Evolutionary conservation across 2,113 vertebrate genomes (phyloP).

Genomic region (Bufo gargarizans): DNA sequence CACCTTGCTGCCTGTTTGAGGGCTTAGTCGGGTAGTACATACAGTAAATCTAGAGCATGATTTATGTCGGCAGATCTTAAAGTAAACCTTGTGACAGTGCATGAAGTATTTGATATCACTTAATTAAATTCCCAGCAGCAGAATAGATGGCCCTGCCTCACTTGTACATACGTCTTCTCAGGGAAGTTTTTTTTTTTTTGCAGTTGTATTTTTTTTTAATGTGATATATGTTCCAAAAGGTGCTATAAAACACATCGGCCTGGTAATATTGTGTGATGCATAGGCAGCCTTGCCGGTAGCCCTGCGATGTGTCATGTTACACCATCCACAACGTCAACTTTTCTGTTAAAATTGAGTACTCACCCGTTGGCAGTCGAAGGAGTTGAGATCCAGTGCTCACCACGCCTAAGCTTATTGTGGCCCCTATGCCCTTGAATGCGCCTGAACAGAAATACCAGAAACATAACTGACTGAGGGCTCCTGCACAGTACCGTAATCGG

Average conservation of each 20-base stretch:
- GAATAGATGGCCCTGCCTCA: not conserved
- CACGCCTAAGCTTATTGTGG: no score
- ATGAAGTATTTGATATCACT: constrained; percentile 19
- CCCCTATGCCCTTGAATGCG: no score
- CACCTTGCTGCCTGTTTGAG: not conserved
- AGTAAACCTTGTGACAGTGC: constrained; percentile 15
- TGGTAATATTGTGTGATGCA: constrained; percentile 14
- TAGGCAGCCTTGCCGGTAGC: not conserved
- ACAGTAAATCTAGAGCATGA: not conserved
- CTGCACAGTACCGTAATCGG: no score
- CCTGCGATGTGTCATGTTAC: not conserved
- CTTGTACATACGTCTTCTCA: constrained; percentile 18
- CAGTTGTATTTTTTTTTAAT: not conserved
- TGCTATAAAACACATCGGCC: not conserved
- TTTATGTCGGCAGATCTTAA: constrained; percentile 1
- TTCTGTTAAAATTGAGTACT: not conserved
- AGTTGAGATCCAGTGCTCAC: no score
- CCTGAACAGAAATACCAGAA: no score
- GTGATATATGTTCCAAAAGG: constrained; percentile 6
- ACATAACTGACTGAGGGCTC: no score
- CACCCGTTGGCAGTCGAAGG: not conserved
- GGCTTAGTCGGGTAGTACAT: not conserved
- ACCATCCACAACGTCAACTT: not conserved
- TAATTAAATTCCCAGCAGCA: constrained; percentile 14
- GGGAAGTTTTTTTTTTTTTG: not conserved